A percentile compares a stretch with the other conserved stretches of the same genome.
These are phyloP conservation scores for Metalampra italica DNA, from an alignment of 2,888 invertebrate genomes.

Conservation along the genomic window DNA sequence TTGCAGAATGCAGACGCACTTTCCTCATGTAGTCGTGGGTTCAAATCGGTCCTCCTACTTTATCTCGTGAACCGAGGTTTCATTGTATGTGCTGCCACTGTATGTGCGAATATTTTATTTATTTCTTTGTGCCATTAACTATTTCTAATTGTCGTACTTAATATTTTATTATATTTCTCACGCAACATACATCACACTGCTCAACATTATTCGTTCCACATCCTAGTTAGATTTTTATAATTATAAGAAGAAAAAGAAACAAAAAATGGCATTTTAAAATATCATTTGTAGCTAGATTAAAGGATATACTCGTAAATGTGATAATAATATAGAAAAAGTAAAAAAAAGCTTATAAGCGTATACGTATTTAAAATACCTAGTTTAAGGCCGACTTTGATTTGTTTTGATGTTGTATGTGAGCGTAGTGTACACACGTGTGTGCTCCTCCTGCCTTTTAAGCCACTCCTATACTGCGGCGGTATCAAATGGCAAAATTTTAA, in stretches of 20 bases:
- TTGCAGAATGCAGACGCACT: not conserved
- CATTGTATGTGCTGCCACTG: not conserved
- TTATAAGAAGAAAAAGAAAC: conserved; percentile 31
- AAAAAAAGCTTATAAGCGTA: conserved; percentile 59
- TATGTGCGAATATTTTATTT: conserved; percentile 12
- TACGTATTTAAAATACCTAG: conserved; percentile 47
- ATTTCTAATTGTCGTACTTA: conserved; percentile 40
- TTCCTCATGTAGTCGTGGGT: not conserved
- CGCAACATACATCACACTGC: conserved; percentile 13
- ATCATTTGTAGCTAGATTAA: conserved; percentile 50
- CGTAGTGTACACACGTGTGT: conserved; percentile 1
- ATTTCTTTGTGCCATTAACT: conserved; percentile 51
- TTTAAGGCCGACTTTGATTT: conserved; percentile 42
- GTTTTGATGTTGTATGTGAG: conserved; percentile 13
- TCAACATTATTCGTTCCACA: conserved; percentile 21
- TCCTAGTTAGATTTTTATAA: conserved; percentile 46
- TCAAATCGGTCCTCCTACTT: too few relatives aligned
- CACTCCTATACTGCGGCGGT: too few relatives aligned
- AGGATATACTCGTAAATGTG: conserved; percentile 71
- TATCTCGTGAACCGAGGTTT: too few relatives aligned
- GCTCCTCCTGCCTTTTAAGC: conserved; percentile 19
- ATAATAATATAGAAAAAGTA: conserved; percentile 61
- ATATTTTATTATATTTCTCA: conserved; percentile 32
- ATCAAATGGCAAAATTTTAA: too few relatives aligned
- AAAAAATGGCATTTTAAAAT: conserved; percentile 51